These are phyloP conservation scores for Yponomeuta plumbellus DNA, from an alignment of 2,888 invertebrate genomes.

Conservation along the genomic window DNA sequence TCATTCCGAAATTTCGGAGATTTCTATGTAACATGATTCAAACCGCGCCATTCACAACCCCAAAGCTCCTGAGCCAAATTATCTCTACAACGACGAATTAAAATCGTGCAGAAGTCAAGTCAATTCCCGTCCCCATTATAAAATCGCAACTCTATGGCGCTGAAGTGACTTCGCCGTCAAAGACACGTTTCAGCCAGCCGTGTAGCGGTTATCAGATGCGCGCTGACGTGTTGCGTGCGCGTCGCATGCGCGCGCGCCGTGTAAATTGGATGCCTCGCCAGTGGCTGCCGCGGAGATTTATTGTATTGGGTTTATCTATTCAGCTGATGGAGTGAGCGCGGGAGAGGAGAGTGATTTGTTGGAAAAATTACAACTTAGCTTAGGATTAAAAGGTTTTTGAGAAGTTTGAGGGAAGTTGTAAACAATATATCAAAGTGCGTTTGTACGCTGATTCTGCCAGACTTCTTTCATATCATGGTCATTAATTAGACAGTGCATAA, in stretches of 20 bases:
- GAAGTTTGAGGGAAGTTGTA: no score
- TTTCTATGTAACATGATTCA: no score
- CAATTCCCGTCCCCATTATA: neutral
- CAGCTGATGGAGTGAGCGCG: neutral
- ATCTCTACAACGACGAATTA: no score
- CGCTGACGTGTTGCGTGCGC: constrained; percentile 24
- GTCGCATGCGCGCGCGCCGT: constrained; percentile 18
- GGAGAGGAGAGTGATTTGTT: neutral
- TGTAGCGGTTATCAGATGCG: constrained; percentile 26
- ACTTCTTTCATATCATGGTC: no score
- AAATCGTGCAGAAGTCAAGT: no score
- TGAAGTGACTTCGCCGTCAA: neutral
- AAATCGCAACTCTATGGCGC: neutral
- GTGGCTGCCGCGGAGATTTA: constrained; percentile 9
- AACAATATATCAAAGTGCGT: no score
- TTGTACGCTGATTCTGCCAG: no score
- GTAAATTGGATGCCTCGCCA: constrained; percentile 16
- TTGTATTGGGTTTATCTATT: constrained; percentile 9
- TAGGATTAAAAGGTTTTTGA: neutral
- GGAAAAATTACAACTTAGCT: neutral
- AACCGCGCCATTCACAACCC: no score
- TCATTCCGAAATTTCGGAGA: no score
- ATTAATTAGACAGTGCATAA: no score
- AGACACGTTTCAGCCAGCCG: constrained; percentile 16
- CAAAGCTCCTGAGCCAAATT: no score